Evolutionary conservation across 2,888 invertebrate species (phyloP).

Genomic region (Nasonia oneida): DNA sequence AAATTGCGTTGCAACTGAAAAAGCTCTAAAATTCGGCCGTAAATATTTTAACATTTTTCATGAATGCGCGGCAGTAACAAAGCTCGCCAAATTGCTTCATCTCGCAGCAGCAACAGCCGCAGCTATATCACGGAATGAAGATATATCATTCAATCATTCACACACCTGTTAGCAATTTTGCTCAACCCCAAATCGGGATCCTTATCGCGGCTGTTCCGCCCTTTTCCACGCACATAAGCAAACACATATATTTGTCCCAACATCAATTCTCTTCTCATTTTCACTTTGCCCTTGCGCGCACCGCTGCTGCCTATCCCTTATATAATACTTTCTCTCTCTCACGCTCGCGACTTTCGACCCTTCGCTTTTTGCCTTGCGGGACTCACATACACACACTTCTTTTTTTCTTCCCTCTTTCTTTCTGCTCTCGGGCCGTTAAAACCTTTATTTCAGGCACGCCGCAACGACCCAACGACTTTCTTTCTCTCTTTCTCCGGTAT

Average conservation of each 20-base stretch:
- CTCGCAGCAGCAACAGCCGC: not conserved
- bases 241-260: slow-evolving; percentile 20
- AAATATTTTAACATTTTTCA: not conserved
- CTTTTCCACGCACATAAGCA: slow-evolving; percentile 9
- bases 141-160: slow-evolving; percentile 1
- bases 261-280: slow-evolving; percentile 42
- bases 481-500: not conserved
- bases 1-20: too few relatives aligned
- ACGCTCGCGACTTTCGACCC: slow-evolving; percentile 15
- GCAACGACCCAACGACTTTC: slow-evolving; percentile 8
- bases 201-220: not conserved
- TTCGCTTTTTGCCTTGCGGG: not conserved
- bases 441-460: slow-evolving; percentile 53
- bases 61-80: not conserved
- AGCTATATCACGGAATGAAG: not conserved
- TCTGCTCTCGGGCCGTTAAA: slow-evolving; percentile 24
- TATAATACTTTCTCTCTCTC: not conserved
- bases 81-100: not conserved
- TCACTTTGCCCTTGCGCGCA: slow-evolving; percentile 18
- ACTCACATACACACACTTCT: not conserved
- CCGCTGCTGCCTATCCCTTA: not conserved
- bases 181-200: slow-evolving; percentile 2
- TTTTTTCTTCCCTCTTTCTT: slow-evolving; percentile 2
- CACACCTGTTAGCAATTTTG: slow-evolving; percentile 9
- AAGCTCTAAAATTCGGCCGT: too few relatives aligned